A percentile compares a stretch with the other conserved stretches of the same genome.
These are phyloP conservation scores for Scolopax rusticola DNA, from an alignment of 2,797 vertebrate genomes.

Conservation along the genomic window DNA sequence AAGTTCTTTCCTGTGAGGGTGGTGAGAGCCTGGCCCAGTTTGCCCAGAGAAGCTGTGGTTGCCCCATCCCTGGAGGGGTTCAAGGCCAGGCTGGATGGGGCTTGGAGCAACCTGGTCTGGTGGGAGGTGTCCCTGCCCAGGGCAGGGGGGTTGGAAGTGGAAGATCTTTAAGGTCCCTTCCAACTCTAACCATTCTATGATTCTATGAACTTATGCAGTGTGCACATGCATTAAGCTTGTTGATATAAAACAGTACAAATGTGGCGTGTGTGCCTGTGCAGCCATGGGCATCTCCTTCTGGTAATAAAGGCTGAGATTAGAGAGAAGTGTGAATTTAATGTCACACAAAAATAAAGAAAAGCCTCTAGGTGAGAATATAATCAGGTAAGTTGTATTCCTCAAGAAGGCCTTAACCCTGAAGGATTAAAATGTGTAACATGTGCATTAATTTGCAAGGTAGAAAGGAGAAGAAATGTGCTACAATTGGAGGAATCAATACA, in stretches of 20 bases:
- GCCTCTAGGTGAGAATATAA: background rate
- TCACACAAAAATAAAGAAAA: background rate
- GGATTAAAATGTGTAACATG: background rate
- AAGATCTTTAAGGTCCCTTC: background rate
- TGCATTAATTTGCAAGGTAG: background rate
- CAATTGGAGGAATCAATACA: background rate
- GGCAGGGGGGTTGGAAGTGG: background rate
- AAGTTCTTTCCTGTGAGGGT: background rate
- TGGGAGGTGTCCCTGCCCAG: background rate
- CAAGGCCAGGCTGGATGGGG: background rate
- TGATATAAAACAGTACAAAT: background rate
- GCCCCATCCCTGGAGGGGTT: background rate
- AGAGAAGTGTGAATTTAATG: background rate
- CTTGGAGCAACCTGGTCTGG: background rate
- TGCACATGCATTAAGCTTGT: accelerated
- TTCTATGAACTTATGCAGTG: background rate
- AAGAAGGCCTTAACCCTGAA: background rate
- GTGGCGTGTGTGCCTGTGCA: background rate
- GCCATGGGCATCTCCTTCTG: background rate
- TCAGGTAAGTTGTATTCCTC: background rate
- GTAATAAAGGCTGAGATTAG: background rate
- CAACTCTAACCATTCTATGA: background rate
- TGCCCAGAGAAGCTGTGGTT: background rate
- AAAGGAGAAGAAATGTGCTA: background rate
- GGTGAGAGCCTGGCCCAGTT: background rate